Conservation (phyloP, 2,888 invertebrate species). For the Podabrus alpinus region DNA sequence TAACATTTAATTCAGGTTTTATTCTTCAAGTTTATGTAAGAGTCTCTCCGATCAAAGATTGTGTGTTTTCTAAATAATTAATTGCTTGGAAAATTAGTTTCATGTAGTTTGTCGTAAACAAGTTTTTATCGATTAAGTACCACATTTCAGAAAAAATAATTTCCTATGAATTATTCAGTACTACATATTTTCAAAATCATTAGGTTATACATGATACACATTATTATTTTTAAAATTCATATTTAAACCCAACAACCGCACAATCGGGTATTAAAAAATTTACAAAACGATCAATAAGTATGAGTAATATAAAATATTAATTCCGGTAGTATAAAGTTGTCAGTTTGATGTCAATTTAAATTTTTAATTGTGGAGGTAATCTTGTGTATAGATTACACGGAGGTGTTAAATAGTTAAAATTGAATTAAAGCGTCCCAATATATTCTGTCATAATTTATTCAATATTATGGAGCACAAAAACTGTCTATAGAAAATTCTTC, state of each 20-base stretch:
- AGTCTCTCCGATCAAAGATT: not conserved
- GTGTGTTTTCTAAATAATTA: not conserved
- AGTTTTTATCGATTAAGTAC: not conserved
- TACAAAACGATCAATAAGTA: not conserved
- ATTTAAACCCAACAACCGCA: too few relatives aligned
- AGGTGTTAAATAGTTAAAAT: conserved; percentile 3
- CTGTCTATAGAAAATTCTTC: conserved; percentile 17
- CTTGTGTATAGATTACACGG: not conserved
- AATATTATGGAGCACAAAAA: conserved; percentile 18
- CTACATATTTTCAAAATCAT: not conserved
- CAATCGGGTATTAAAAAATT: not conserved
- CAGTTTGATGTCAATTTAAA: conserved; percentile 4
- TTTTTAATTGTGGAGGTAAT: conserved; percentile 1
- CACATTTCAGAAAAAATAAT: not conserved
- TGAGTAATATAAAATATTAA: not conserved
- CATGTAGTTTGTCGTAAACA: conserved; percentile 1
- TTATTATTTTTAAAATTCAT: too few relatives aligned
- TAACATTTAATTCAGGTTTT: not conserved
- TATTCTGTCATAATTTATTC: conserved; percentile 21
- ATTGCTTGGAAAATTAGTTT: conserved; percentile 1
- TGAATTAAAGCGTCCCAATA: conserved; percentile 3
- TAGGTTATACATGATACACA: too few relatives aligned
- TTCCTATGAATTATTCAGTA: not conserved
- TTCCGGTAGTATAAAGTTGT: not conserved
- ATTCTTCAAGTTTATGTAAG: not conserved